Conservation (phyloP, 2,888 invertebrate genomes). For the Gasteruption jaculator region DNA sequence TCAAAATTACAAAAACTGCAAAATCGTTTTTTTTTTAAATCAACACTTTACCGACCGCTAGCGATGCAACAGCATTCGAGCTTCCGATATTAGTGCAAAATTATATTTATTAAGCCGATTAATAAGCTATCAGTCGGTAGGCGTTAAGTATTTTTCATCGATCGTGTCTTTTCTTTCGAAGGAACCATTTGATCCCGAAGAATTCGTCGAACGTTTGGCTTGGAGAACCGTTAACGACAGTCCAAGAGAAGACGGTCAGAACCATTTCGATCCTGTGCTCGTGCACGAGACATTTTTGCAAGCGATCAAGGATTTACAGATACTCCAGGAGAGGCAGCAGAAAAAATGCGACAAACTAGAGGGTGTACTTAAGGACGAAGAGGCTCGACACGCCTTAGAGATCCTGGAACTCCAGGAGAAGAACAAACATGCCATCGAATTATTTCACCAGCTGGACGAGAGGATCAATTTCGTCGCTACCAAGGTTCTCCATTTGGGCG, state of each 20-base stretch:
- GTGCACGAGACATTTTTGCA: slow-evolving; percentile 90
- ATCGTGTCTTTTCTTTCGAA: slow-evolving; percentile 48
- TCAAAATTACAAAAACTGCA: too few species aligned
- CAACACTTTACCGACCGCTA: too few species aligned
- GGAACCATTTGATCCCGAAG: slow-evolving; percentile 96
- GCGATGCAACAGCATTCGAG: too few species aligned
- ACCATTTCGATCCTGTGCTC: slow-evolving; percentile 78
- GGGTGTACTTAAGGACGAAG: slow-evolving; percentile 78
- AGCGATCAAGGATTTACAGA: slow-evolving; percentile 78
- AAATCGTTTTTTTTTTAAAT: too few species aligned
- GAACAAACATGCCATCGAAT: slow-evolving; percentile 81
- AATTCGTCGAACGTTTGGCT: slow-evolving; percentile 94
- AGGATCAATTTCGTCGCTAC: slow-evolving; percentile 96
- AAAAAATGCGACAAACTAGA: slow-evolving; percentile 83
- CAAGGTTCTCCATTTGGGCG: slow-evolving; percentile 96
- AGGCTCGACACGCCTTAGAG: slow-evolving; percentile 76
- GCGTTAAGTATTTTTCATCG: neutral
- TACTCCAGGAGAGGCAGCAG: slow-evolving; percentile 79
- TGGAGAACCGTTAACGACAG: slow-evolving; percentile 82
- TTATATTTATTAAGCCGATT: too few species aligned
- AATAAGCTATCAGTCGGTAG: too few species aligned
- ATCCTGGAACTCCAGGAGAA: slow-evolving; percentile 78
- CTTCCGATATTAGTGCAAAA: too few species aligned
- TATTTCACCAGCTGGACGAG: slow-evolving; percentile 90
- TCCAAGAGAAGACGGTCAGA: slow-evolving; percentile 63